phyloP scores from a whole-genome alignment of 2,113 vertebrate genomes.

The Rutilus rutilus region DNA sequence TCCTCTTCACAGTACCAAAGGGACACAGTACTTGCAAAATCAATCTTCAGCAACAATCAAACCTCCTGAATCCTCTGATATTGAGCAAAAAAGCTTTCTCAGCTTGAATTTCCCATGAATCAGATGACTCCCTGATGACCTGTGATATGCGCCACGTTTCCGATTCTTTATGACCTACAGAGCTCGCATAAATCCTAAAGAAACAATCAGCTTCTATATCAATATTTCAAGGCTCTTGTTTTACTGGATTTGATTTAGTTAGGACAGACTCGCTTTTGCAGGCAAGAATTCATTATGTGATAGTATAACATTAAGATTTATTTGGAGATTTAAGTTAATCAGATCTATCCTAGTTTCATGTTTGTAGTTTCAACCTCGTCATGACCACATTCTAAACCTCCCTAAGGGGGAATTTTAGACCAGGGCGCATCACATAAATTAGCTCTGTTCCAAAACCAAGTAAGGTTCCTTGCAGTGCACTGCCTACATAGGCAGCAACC shows the following conservation, averaged over 20 bases:
- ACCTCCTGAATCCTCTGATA: background rate
- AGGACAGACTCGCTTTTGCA: background rate
- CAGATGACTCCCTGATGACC: slow-evolving; percentile 40
- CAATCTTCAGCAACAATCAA: slow-evolving; percentile 4
- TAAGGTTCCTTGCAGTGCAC: background rate
- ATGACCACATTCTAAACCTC: background rate
- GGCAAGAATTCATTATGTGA: background rate
- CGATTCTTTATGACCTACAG: background rate
- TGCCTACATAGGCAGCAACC: background rate
- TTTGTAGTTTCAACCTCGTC: background rate
- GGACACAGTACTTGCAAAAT: background rate
- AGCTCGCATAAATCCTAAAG: background rate
- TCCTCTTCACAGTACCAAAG: slow-evolving; percentile 13
- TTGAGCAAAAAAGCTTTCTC: slow-evolving; percentile 8
- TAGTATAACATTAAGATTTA: background rate
- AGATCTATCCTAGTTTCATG: background rate
- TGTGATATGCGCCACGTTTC: background rate
- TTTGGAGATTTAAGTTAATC: background rate
- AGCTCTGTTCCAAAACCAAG: background rate
- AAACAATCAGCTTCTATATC: background rate
- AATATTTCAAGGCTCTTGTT: background rate
- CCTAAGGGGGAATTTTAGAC: background rate
- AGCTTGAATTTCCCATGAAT: slow-evolving; percentile 14
- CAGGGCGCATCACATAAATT: background rate
- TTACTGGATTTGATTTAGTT: background rate